These are phyloP conservation scores for Norana najaformis DNA, from an alignment of 2,888 invertebrate genomes.

Conservation along the genomic window DNA sequence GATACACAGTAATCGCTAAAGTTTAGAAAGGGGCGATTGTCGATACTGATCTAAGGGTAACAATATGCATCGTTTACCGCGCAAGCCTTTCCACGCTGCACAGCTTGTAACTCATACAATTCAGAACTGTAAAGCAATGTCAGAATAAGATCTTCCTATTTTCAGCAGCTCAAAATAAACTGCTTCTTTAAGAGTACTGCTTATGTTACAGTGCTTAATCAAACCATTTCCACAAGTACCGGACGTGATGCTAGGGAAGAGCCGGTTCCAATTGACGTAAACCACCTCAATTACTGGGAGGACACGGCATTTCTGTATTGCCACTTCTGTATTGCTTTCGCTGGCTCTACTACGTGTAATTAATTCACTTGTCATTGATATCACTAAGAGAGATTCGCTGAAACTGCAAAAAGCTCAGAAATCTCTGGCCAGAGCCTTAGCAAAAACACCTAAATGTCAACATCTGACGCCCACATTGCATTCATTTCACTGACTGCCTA, in stretches of 20 bases:
- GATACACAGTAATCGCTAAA: no score
- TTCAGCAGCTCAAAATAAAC: no score
- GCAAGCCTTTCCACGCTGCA: no score
- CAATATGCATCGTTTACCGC: no score
- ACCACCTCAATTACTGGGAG: background rate
- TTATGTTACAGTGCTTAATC: background rate
- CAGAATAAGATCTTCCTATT: no score
- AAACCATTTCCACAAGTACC: background rate
- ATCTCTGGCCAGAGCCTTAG: background rate
- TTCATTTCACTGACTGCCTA: background rate
- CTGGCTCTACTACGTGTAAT: background rate
- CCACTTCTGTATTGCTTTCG: no score
- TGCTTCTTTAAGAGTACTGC: background rate
- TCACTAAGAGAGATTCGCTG: background rate
- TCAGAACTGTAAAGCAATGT: background rate
- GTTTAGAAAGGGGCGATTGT: no score
- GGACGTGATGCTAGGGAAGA: background rate
- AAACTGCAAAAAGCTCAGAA: background rate
- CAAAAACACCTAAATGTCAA: background rate
- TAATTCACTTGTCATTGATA: background rate
- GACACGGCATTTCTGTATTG: background rate
- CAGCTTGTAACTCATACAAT: no score
- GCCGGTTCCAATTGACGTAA: background rate
- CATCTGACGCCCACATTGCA: background rate
- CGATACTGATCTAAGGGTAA: no score